Base-by-base conservation (phyloP, 2,113 vertebrate species). In the Lepisosteus osseus region DNA sequence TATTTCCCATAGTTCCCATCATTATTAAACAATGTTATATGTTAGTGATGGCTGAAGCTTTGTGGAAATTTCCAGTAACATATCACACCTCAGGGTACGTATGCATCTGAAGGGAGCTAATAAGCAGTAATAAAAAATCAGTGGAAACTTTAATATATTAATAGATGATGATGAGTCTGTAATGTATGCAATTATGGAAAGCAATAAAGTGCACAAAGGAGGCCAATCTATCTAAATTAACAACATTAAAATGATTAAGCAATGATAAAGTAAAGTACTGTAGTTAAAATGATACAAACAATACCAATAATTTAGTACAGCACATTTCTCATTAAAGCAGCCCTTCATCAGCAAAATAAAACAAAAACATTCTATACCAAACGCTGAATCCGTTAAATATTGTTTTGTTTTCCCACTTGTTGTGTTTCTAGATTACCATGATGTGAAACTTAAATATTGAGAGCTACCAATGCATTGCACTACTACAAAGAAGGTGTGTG, bases 161-260 rank as follows among this genome's bases (percentile, higher is more conserved):
- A 64, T 47, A 62, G 9, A 55, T 47, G 43, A 77, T 65, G 66
- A 74, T 78, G 14, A 56, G 15, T 61, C 15, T 40, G 3, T 6
- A 65, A 77, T 73, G 68, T 71, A 72, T 55, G 69, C 80, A 80
- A 86, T 85, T 71, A 82, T 56, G 29, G 0, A 11, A 77, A 66
- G 79, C 78, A 82, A 75, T 82, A 78, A 84, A 43, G 72, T 41
- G 65, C 79, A 67, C 29, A 29, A 82, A 64, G 55, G 67, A 70
- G 63, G 65, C 43, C 67, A 56, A 82, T 73, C 77, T 64, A 79
- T 81, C 80, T 73, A 74, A 78, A 84, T 74, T 74, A 85, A 86
- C 40, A 47, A 84, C 81, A 81, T 82, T 78, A 81, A 75, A 84
- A 75, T 15, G 68, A 17, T 65, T 73, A 67, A 74, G 77, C 5